Conservation (phyloP, 37 sponge, comb jelly and placozoan genomes). For the Oopsacas minuta region DNA sequence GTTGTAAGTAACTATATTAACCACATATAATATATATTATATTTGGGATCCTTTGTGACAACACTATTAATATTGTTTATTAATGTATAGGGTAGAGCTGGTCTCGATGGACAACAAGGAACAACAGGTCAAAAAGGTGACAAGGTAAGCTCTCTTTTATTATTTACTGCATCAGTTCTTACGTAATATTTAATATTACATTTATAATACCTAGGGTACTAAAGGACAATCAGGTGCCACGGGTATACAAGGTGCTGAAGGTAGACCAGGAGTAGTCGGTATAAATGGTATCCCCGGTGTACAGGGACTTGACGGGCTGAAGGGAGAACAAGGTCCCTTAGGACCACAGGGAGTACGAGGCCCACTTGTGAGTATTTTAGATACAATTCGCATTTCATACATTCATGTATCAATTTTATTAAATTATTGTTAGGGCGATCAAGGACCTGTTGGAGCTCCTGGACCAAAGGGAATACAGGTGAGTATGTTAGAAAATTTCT, state of each 20-base stretch:
- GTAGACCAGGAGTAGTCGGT: not conserved
- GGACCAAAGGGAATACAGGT: constrained; percentile 4
- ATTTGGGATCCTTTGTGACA: too few relatives aligned
- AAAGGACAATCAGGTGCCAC: not conserved
- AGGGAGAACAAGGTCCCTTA: not conserved
- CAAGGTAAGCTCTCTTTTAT: not conserved
- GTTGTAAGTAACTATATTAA: not conserved
- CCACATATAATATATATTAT: not conserved
- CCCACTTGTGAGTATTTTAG: not conserved
- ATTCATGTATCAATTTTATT: not conserved
- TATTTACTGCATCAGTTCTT: not conserved
- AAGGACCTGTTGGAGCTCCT: not conserved
- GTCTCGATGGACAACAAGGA: not conserved
- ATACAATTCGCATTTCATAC: not conserved
- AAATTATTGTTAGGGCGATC: not conserved
- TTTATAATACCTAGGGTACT: not conserved
- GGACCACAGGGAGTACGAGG: not conserved
- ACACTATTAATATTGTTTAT: not conserved
- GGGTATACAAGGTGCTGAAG: not conserved
- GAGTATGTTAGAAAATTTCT: not conserved
- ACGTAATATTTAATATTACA: not conserved
- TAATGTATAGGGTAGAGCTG: not conserved
- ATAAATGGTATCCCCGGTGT: not conserved
- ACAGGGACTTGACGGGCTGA: not conserved
- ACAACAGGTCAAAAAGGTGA: not conserved